Conservation (phyloP, 2,797 vertebrate species). For the Melanotaenia maccullochi region DNA sequence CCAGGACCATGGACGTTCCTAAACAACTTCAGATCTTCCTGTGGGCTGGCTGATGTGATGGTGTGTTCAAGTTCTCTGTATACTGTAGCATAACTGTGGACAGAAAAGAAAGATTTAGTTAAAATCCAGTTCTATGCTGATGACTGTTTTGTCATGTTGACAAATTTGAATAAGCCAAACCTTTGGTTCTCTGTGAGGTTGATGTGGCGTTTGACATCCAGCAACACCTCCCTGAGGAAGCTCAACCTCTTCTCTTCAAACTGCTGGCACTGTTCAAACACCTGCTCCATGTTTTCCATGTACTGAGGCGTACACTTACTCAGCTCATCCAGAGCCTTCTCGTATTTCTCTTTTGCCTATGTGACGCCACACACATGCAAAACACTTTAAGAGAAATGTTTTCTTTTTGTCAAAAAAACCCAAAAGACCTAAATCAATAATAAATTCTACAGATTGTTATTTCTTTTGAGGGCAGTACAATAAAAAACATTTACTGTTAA, state of each 20-base stretch:
- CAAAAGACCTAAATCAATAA: not conserved
- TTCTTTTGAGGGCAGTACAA: not conserved
- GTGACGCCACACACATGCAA: conserved; percentile 22
- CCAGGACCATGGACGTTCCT: conserved; percentile 88
- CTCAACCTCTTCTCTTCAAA: conserved; percentile 94
- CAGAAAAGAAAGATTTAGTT: conserved; percentile 13
- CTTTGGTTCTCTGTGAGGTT: conserved; percentile 94
- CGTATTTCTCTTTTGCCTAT: conserved; percentile 95
- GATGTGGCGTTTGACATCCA: conserved; percentile 95
- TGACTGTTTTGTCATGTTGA: fast-evolving
- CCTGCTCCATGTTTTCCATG: conserved; percentile 95
- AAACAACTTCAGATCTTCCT: conserved; percentile 97
- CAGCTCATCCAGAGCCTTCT: conserved; percentile 93
- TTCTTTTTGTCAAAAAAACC: not conserved
- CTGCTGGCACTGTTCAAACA: conserved; percentile 96
- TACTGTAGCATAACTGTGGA: conserved; percentile 87
- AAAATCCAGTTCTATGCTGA: not conserved
- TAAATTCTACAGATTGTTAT: not conserved
- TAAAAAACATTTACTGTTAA: no score
- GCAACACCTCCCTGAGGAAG: conserved; percentile 92
- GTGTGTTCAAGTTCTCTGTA: conserved; percentile 92
- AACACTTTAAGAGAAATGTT: not conserved
- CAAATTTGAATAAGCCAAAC: conserved; percentile 61
- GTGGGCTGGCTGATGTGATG: conserved; percentile 88
- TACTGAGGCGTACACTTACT: conserved; percentile 92